phyloP scores from a whole-genome alignment of 2,113 vertebrate genomes.

The Pseudopipra pipra region DNA sequence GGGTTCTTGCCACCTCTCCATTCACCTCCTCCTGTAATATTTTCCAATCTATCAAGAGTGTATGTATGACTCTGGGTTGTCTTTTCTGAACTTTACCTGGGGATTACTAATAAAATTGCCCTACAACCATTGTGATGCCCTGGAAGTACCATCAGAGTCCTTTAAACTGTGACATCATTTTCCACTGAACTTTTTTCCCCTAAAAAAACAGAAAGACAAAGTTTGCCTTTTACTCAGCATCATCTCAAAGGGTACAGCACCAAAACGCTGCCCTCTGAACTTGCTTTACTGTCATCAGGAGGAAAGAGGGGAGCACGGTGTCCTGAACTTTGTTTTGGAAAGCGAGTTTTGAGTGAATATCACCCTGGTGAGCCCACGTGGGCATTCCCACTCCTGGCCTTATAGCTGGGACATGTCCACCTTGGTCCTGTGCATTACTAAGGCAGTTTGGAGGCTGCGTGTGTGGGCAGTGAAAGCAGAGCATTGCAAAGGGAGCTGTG shows the following conservation, averaged over 20 bases:
- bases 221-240: neutral
- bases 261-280: neutral
- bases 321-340: neutral
- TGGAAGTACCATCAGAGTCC: neutral
- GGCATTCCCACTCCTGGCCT: neutral
- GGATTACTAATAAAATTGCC: neutral
- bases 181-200: neutral
- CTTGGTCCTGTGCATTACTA: neutral
- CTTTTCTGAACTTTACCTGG: neutral
- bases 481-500: neutral
- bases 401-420: neutral
- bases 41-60: neutral
- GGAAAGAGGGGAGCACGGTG: neutral
- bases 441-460: neutral
- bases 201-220: neutral
- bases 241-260: neutral
- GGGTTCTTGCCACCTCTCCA: neutral
- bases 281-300: neutral
- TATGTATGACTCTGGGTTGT: neutral
- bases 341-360: neutral
- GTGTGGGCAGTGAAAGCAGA: neutral
- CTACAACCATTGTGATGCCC: neutral
- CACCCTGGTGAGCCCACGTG: rapidly evolving
- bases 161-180: neutral
- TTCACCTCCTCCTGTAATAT: neutral